Evolutionary conservation across 2,888 invertebrate species (phyloP).

Genomic region (Malthinus seriepunctatus): DNA sequence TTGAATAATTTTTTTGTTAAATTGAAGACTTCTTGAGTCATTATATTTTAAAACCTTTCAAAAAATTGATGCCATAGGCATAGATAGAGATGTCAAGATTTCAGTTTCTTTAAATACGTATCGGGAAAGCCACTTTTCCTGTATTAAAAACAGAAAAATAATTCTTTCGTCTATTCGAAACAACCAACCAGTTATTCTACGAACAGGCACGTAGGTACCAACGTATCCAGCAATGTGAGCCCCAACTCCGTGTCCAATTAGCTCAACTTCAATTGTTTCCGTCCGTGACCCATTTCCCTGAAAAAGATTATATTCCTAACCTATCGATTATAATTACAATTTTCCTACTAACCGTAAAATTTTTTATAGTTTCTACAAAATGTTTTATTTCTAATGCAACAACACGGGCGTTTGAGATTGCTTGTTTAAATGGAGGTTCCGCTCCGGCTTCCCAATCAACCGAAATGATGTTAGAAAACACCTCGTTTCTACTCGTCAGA

Average conservation of each 20-base stretch:
- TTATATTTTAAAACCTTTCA: no score
- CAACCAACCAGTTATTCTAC: slow-evolving; percentile 48
- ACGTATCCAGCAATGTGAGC: slow-evolving; percentile 60
- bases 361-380: slow-evolving; percentile 53
- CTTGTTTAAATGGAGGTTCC: slow-evolving; percentile 59
- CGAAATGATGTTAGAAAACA: slow-evolving; percentile 56
- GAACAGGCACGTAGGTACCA: slow-evolving; percentile 48
- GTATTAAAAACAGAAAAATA: no score
- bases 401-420: slow-evolving; percentile 62
- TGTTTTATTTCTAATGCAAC: slow-evolving; percentile 58
- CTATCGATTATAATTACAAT: no score
- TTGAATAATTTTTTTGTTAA: no score
- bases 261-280: slow-evolving; percentile 43
- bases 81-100: no score
- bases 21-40: no score
- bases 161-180: no score
- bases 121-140: no score
- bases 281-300: slow-evolving; percentile 20
- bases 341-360: slow-evolving; percentile 31
- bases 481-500: slow-evolving; percentile 31
- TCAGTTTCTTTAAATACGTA: no score
- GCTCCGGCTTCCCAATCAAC: slow-evolving; percentile 60
- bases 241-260: slow-evolving; percentile 59
- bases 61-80: no score
- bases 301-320: no score